Base-by-base conservation (phyloP, 2,888 invertebrate species). In the Strigamia transsilvanica region DNA sequence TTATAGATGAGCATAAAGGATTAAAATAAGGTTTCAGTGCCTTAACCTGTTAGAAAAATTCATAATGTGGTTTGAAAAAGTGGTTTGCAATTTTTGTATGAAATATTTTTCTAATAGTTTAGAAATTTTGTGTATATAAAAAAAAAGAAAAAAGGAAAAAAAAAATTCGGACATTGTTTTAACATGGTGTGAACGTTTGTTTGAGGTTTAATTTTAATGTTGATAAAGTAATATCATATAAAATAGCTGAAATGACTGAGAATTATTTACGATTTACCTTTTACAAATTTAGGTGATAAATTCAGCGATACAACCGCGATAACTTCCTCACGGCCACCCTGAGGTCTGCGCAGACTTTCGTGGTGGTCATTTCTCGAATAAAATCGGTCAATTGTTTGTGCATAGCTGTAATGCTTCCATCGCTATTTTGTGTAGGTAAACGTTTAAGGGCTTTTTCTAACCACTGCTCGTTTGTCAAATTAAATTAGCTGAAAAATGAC, bases 61-160 rank as follows among this genome's bases (percentile, higher is more conserved):
- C 73, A 32, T 32, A 73, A 32, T 73, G 23, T 73, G 73, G 12
- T 27, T 56, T 56, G 32, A 73, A 73, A 73, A 73, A 73, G 73
- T 73, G 73, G 73, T 73, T 73, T 73, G 32, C 23, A 73, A 73
- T 73, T 73, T 73, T 73, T 73, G 73, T 73, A 73, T 32, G 32
- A 32, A 73, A 73, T 73, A 73, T 73, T 73, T 73, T 73, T 73
- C 73, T 73, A 66, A 73, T 73, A 73, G 73, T 73, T 12, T 73
- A 73, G 73, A 73, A 23, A 15, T 18, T 73, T 73, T 27, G 32
- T 73, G 73, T 73, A 73, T 27, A 27, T 27, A 27, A 27, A 27
- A 27, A 27, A 27, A 27, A 27, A 27, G 3, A 27, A 27, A 3
- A 27, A 3, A 27, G 3, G 3, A 27, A 3, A 73, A 73, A 73